A percentile compares a stretch with the other conserved stretches of the same genome.
Conservation (phyloP, 2,797 vertebrate species). For the Acrossocheilus fasciatus region DNA sequence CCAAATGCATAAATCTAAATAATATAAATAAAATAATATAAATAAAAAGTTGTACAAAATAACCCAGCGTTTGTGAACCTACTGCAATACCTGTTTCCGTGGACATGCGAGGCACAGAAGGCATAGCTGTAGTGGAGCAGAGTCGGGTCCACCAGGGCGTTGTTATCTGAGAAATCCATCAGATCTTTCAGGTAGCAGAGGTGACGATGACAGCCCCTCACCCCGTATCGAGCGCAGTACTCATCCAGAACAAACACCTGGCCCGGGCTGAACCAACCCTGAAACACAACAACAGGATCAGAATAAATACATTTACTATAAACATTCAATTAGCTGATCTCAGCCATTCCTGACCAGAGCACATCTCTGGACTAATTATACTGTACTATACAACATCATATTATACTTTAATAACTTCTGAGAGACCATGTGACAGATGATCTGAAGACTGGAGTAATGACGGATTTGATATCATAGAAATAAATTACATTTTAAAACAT, state of each 20-base stretch:
- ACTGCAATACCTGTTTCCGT: slow-evolving; percentile 91
- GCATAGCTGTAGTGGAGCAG: slow-evolving; percentile 99
- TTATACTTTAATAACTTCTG: not conserved
- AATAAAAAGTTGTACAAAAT: not conserved
- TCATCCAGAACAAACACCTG: slow-evolving; percentile 97
- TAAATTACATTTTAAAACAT: too few relatives aligned
- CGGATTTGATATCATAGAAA: too few relatives aligned
- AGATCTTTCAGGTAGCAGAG: slow-evolving; percentile 94
- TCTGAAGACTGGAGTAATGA: too few relatives aligned
- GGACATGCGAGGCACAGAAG: slow-evolving; percentile 97
- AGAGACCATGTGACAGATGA: too few relatives aligned
- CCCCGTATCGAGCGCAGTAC: slow-evolving; percentile 94
- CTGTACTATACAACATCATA: not conserved
- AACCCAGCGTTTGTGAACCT: not conserved
- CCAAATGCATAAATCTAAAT: not conserved
- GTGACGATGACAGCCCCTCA: slow-evolving; percentile 94
- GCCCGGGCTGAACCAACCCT: slow-evolving; percentile 98
- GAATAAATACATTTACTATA: not conserved
- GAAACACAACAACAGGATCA: slow-evolving; percentile 38
- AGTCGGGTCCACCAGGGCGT: slow-evolving; percentile 92
- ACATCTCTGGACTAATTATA: not conserved
- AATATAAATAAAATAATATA: not conserved
- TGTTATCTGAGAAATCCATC: slow-evolving; percentile 92
- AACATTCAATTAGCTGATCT: not conserved
- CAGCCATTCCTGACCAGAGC: not conserved